Conservation (phyloP, 1,140 invertebrate genomes). For the Panonychus citri region DNA sequence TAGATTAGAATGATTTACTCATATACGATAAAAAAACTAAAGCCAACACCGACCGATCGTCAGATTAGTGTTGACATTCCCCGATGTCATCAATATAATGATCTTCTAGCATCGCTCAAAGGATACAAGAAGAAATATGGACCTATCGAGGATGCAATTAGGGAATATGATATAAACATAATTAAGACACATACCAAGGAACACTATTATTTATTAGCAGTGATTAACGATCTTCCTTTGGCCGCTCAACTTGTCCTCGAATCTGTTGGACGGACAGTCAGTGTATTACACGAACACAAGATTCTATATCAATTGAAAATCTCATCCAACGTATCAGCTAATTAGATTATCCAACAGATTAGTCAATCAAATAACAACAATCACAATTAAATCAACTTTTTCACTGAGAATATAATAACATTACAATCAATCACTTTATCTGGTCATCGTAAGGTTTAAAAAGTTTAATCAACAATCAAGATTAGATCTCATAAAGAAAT, state of each 20-base stretch:
- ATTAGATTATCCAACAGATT: no score
- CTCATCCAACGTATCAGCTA: background rate
- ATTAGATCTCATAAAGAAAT: no score
- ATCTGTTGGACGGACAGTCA: background rate
- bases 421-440: no score
- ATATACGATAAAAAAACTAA: slow-evolving; percentile 69
- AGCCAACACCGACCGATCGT: slow-evolving; percentile 70
- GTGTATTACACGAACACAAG: background rate
- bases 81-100: slow-evolving; percentile 94
- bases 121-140: slow-evolving; percentile 46
- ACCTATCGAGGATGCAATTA: background rate
- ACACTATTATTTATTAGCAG: background rate
- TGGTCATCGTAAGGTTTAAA: no score
- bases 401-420: no score
- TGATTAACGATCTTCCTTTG: background rate
- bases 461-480: no score
- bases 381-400: no score
- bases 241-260: background rate
- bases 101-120: slow-evolving; percentile 70
- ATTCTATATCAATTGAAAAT: background rate
- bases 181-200: background rate
- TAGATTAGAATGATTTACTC: slow-evolving; percentile 23
- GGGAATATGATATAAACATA: background rate
- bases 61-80: slow-evolving; percentile 90
- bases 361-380: no score